A percentile compares a stretch with the other conserved stretches of the same genome.
phyloP scores from a whole-genome alignment of 2,888 invertebrate genomes.

The Antheraea assamensis region DNA sequence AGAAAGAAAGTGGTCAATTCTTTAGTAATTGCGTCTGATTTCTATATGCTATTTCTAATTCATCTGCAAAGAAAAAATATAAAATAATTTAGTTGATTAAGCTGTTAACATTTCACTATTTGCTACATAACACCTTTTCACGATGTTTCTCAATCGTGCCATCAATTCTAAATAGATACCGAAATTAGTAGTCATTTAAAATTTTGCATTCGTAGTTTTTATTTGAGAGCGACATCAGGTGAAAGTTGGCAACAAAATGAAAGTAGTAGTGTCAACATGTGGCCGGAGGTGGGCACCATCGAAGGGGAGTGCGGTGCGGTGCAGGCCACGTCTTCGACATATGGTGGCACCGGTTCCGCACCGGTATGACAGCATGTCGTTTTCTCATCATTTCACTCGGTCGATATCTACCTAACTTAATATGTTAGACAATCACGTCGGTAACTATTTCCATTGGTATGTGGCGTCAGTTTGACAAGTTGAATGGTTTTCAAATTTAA shows the following conservation, averaged over 20 bases:
- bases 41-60: background rate
- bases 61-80: slow-evolving; percentile 9
- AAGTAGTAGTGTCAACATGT: slow-evolving; percentile 77
- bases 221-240: slow-evolving; percentile 70
- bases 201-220: slow-evolving; percentile 70
- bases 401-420: slow-evolving; percentile 16
- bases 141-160: slow-evolving; percentile 11
- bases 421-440: background rate
- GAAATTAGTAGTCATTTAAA: slow-evolving; percentile 50
- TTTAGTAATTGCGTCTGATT: background rate
- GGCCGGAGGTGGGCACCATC: slow-evolving; percentile 41
- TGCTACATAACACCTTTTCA: slow-evolving; percentile 6
- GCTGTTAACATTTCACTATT: slow-evolving; percentile 14
- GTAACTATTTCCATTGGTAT: background rate
- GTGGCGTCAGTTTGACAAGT: background rate
- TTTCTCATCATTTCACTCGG: slow-evolving; percentile 59
- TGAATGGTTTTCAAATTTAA: background rate
- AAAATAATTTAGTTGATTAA: slow-evolving; percentile 1
- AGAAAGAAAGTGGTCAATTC: background rate
- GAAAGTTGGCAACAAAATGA: slow-evolving; percentile 79
- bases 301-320: slow-evolving; percentile 38
- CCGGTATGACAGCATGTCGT: slow-evolving; percentile 58
- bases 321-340: slow-evolving; percentile 31
- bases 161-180: slow-evolving; percentile 28
- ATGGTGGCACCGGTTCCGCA: slow-evolving; percentile 24